Base-by-base conservation (phyloP, 2,113 vertebrate genomes). In the Rynchops niger region DNA sequence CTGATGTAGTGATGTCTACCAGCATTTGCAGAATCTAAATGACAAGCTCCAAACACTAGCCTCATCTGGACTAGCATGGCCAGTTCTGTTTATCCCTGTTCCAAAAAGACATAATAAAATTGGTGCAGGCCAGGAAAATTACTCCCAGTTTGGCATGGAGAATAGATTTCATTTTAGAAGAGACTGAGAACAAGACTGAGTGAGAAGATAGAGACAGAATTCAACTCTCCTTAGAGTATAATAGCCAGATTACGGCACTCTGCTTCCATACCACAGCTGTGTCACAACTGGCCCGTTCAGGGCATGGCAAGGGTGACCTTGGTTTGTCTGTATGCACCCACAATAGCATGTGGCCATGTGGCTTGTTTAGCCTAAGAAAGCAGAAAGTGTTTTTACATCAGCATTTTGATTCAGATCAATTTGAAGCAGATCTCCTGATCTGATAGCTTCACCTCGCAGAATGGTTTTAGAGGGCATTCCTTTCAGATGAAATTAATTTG, bases 1-100 rank as follows among this genome's bases (percentile, higher is more conserved):
- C 55, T 88, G 82, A 72, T 91, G 90, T 53, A 91, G 82, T 49
- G 80, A 71, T 88, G 91, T 95, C 95, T 79, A 92, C 47, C n/a
- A 91, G 63, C 83, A 95, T 96, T 95, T 97, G 74, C 59, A 90
- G 73, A 91, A 94, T 70, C 86, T 85, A 91, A 95, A 88, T 70
- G 58, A 94, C 91, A 74, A 73, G 58, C 93, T 95, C 66, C 25
- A 73, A 95, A 93, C 82, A 65, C n/a, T n/a, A 72, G 42, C 22
- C 45, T 73, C 80, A 21, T 73, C 63, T 92, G 67, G 63, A 90
- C 67, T 11, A 73, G 6, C n/a, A 34, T 43, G 59, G 88, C 67
- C 79, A 93, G 45, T 77, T 94, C 67, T 86, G 85, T 86, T 94
- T 83, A 73, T 67, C 53, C 58, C 12, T 70, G n/a, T 36, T 90